A percentile compares a stretch with the other conserved stretches of the same genome.
Conservation (phyloP, 2,113 vertebrate genomes). For the Larimichthys crocea region DNA sequence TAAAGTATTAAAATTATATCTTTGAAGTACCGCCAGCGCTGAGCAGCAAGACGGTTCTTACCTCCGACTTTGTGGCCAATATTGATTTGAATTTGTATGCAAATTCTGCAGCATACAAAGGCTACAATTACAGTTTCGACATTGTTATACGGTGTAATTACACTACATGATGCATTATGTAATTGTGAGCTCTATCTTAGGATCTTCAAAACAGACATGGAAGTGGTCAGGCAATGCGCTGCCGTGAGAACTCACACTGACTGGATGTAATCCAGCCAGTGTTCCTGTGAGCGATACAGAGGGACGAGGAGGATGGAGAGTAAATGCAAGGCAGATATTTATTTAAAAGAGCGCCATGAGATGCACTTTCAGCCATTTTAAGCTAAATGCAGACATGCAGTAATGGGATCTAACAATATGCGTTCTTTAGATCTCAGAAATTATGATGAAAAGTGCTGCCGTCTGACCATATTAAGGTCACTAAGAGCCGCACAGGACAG, state of each 20-base stretch:
- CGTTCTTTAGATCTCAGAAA: background rate
- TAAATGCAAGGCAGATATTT: background rate
- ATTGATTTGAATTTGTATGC: conserved; percentile 16
- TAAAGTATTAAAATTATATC: conserved; percentile 11
- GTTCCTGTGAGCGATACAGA: background rate
- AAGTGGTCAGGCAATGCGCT: background rate
- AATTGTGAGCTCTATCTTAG: background rate
- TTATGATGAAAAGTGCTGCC: background rate
- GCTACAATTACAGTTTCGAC: background rate
- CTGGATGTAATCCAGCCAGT: background rate
- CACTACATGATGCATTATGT: background rate
- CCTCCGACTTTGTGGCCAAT: background rate
- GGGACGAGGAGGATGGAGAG: background rate
- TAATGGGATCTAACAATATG: background rate
- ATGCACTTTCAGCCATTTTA: background rate
- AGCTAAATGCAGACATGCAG: background rate
- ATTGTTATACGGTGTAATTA: background rate
- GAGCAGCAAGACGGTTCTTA: background rate
- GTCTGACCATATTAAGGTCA: background rate
- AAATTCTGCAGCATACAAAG: conserved; percentile 2
- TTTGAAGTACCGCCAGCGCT: background rate
- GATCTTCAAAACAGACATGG: background rate
- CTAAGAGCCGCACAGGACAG: background rate
- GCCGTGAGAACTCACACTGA: background rate
- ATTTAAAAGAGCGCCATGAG: background rate